Conservation (phyloP, 2,113 vertebrate species). For the Gasterosteus nipponicus region DNA sequence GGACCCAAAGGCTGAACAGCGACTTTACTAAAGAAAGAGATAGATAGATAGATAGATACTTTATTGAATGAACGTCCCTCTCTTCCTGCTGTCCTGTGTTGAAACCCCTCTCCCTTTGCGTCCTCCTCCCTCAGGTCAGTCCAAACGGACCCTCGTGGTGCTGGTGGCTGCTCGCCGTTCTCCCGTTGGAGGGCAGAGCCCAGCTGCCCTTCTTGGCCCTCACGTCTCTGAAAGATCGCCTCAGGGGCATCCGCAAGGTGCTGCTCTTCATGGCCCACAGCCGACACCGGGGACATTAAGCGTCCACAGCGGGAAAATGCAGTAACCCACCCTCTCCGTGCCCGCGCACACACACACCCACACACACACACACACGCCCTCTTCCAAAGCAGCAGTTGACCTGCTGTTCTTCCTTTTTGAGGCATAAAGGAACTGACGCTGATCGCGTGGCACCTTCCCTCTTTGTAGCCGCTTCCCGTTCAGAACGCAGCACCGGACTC, state of each 20-base stretch:
- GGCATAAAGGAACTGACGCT: slow-evolving; percentile 44
- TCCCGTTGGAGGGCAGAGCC: slow-evolving; percentile 89
- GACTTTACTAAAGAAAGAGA: too few species aligned
- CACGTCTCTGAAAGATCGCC: slow-evolving; percentile 89
- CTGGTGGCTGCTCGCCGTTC: slow-evolving; percentile 91
- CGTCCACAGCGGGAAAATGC: not conserved
- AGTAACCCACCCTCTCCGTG: not conserved
- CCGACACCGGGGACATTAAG: slow-evolving; percentile 80
- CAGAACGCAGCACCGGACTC: slow-evolving; percentile 7
- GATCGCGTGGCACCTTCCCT: not conserved
- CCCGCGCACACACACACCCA: not conserved
- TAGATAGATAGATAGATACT: too few species aligned
- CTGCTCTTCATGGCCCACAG: slow-evolving; percentile 89
- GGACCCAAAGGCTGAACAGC: too few species aligned
- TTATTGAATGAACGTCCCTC: not conserved
- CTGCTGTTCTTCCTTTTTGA: slow-evolving; percentile 36
- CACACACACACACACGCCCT: not conserved
- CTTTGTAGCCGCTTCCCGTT: not conserved
- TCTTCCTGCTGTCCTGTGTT: not conserved
- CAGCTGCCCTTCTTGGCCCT: slow-evolving; percentile 90
- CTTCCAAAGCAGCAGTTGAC: slow-evolving; percentile 41
- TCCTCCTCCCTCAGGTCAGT: slow-evolving; percentile 77
- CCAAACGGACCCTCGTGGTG: slow-evolving; percentile 91
- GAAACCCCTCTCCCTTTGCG: not conserved
- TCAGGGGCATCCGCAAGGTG: slow-evolving; percentile 86